Base-by-base conservation (phyloP, 2,113 vertebrate genomes). In the Gadus chalcogrammus region DNA sequence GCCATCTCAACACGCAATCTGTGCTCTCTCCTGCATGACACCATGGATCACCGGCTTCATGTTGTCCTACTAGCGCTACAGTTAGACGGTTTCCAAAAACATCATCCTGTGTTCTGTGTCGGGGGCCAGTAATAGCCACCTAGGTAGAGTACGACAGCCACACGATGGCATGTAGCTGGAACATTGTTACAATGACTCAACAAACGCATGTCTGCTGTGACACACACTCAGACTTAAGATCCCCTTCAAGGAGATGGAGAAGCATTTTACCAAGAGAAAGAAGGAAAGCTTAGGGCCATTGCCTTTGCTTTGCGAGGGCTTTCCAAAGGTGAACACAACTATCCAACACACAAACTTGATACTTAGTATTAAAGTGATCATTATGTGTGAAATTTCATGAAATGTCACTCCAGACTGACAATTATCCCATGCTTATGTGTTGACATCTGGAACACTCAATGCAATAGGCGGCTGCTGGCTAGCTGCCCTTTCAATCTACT, bases 251-350 rank as follows among this genome's bases (percentile, higher is more conserved):
- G 4, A 4, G 4, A 7, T 35, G 31, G 31, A 35, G 31, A 35
- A 35, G 31, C 31, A 35, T 61, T 78, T 1, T 78, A 74, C 7
- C 76, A 78, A 9, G 22, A 70, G n/a, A 71, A 74, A 17, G 63
- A 61, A 5, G 68, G 73, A 3, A 1, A 63, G 8, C 5, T 77
- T 13, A 64, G 12, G 6, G 70, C 67, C 1, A 67, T 64, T 15
- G 69, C 65, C 1, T 76, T 68, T 63, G 69, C 60, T 6, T 68
- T 60, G 5, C 16, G 69, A 18, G 72, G 68, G 6, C 15, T 79
- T 0, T 67, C 64, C 7, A 35, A 15, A 3, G 55, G 68, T 64
- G 77, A 79, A 20, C n/a, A 22, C 1, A 53, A 24, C 1, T 75
- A 65, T 4, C 77, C 72, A 0, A 64, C 61, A 1, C 72, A 75